A percentile compares a stretch with the other conserved stretches of the same genome.
These are phyloP conservation scores for Muscicapa comitata DNA, from an alignment of 2,797 vertebrate genomes.

Conservation along the genomic window DNA sequence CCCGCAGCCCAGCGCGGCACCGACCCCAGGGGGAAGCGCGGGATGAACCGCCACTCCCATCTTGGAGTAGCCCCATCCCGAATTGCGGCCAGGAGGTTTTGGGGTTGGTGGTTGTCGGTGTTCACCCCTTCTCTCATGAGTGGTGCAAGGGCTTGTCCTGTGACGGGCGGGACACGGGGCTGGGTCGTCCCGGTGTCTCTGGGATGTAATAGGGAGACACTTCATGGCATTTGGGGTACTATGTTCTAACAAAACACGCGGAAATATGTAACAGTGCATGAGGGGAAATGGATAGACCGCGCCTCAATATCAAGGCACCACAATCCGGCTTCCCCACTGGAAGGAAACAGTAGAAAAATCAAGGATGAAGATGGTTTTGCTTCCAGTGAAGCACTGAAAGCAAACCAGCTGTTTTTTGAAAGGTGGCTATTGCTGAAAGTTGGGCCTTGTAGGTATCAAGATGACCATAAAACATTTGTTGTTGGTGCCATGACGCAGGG, in stretches of 20 bases:
- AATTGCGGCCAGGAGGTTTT: not conserved
- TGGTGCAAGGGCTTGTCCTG: not conserved
- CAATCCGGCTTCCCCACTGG: not conserved
- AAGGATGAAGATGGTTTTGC: constrained; percentile 1
- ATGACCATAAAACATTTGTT: constrained; percentile 16
- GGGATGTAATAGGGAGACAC: not conserved
- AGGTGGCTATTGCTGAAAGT: not conserved
- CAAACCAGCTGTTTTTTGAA: constrained; percentile 23
- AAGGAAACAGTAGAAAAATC: constrained; percentile 5
- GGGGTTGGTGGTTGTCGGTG: not conserved
- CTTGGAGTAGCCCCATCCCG: not conserved
- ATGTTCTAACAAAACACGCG: not conserved
- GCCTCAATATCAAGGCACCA: not conserved
- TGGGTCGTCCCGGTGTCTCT: not conserved
- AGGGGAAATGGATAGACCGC: not conserved
- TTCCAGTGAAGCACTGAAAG: constrained; percentile 38
- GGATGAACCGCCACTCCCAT: accelerated
- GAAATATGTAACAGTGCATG: not conserved
- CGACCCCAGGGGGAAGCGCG: not conserved
- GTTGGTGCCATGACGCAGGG: not conserved
- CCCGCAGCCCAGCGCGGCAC: not conserved
- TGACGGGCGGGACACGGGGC: not conserved
- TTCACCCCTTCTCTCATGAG: not conserved
- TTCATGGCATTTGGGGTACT: not conserved
- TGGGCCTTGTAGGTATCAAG: constrained; percentile 21